phyloP scores from a whole-genome alignment of 2,888 invertebrate genomes.

The Eupithecia dodoneata region DNA sequence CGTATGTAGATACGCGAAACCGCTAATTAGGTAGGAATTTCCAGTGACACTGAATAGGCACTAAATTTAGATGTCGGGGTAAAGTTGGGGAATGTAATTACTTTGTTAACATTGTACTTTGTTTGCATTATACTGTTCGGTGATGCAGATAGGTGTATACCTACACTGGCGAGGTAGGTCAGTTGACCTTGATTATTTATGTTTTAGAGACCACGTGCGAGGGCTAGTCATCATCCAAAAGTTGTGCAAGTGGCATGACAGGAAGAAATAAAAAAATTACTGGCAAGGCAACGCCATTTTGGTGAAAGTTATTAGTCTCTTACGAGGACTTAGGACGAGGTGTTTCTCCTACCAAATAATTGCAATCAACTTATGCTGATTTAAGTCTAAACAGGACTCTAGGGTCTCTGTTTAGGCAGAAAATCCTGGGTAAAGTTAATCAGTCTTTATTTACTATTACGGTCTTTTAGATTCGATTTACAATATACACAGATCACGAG shows the following conservation, averaged over 20 bases:
- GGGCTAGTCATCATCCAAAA: neutral
- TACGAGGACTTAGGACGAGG: no score
- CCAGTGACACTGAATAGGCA: constrained; percentile 19
- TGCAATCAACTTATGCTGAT: neutral
- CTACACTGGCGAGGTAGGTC: neutral
- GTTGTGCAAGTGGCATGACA: neutral
- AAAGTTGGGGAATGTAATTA: constrained; percentile 17
- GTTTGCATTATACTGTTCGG: neutral
- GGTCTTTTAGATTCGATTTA: no score
- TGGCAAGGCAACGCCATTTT: no score
- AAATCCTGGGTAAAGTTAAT: no score
- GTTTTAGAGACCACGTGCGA: neutral
- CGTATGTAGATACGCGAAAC: constrained; percentile 20
- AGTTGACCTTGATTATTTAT: neutral
- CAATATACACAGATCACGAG: no score
- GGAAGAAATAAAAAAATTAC: no score
- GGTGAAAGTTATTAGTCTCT: no score
- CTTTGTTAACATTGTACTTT: constrained; percentile 7
- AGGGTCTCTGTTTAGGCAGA: no score
- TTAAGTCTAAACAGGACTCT: neutral
- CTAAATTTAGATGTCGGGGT: constrained; percentile 20
- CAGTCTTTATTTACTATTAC: no score
- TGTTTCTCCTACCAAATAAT: no score
- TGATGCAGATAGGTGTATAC: neutral
- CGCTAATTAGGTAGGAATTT: constrained; percentile 24